Evolutionary conservation across 1,140 invertebrate genomes (phyloP), one percentile per base, ranked within the genome.

Genomic region (Papilio xuthus): DNA sequence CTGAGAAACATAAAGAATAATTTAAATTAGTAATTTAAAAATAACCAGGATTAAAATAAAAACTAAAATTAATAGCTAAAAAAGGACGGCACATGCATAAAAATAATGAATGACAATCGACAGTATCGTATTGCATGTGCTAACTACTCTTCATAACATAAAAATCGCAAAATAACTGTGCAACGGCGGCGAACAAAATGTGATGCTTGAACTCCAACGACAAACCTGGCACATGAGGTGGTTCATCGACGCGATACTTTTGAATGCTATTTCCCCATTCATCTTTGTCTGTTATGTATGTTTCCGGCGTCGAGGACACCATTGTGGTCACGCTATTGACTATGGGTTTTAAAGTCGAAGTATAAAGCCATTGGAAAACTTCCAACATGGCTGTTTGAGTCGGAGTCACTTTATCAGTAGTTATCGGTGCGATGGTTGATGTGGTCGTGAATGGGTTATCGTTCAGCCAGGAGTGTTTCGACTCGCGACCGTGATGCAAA

Each of bases 341-440:
- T 75, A 94, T 89, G 13, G 93, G 91, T 92, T 91, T 93, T 82
- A 94, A 84, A 77, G 94, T 94, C 63, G 93, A 90, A 50, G 92
- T 85, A 81, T 89, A 93, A 42, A 94, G 86, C 92, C 92, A 94
- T 84, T 94, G 90, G 84, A 92, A 92, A 76, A 95, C 94, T 84
- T 95, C 94, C 88, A 94, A 94, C 89, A 94, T 93, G 79, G 92
- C 93, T 77, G 94, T 94, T 78, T 92, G 91, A 60, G 91, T 88
- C 82, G 87, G 89, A 53, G 92, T 92, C 79, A 87, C 89, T 90
- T 93, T 90, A 71, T 94, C 89, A 28, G 90, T 84, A 56, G 91
- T 92, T 67, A 93, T 80, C 77, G 93, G 89, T 75, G 92, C 83
- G 80, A 90, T 85, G 80, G 92, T 92, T 70, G 92, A 91, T 67